Evolutionary conservation across 2,888 invertebrate genomes (phyloP).

Genomic region (Gymnoscelis rufifasciata): DNA sequence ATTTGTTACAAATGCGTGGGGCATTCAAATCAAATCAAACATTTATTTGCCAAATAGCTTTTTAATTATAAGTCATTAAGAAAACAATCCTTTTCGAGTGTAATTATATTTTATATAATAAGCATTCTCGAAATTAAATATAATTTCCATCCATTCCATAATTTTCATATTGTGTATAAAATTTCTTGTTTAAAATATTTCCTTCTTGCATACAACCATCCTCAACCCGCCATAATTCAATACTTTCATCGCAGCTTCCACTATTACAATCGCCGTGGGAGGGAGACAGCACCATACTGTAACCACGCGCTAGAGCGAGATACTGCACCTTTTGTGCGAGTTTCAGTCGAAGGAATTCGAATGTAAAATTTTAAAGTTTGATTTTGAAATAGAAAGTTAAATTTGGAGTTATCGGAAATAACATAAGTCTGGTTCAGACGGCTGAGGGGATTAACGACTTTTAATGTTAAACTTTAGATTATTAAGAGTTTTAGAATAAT

Average conservation of each 20-base stretch:
- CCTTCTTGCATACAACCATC: conserved; percentile 35
- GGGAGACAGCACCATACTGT: conserved; percentile 34
- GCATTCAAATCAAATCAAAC: no score
- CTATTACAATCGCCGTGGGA: conserved; percentile 64
- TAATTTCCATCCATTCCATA: no score
- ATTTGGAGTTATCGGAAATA: conserved; percentile 30
- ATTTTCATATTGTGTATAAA: no score
- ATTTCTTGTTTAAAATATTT: no score
- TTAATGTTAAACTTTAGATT: not conserved
- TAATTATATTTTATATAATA: no score
- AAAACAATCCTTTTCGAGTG: no score
- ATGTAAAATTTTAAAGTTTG: conserved; percentile 60
- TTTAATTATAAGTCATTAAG: no score
- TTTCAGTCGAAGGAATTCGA: conserved; percentile 44
- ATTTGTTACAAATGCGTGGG: no score
- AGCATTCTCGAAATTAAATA: no score
- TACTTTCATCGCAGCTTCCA: conserved; percentile 63
- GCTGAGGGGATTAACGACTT: not conserved
- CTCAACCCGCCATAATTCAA: conserved; percentile 57
- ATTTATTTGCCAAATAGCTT: no score
- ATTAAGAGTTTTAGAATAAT: no score
- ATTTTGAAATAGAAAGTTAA: conserved; percentile 38
- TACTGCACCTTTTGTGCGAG: conserved; percentile 48
- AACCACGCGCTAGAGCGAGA: conserved; percentile 30
- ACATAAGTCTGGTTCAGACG: conserved; percentile 4